phyloP scores from a whole-genome alignment of 2,888 invertebrate species.

The Ceratothoa steindachneri region DNA sequence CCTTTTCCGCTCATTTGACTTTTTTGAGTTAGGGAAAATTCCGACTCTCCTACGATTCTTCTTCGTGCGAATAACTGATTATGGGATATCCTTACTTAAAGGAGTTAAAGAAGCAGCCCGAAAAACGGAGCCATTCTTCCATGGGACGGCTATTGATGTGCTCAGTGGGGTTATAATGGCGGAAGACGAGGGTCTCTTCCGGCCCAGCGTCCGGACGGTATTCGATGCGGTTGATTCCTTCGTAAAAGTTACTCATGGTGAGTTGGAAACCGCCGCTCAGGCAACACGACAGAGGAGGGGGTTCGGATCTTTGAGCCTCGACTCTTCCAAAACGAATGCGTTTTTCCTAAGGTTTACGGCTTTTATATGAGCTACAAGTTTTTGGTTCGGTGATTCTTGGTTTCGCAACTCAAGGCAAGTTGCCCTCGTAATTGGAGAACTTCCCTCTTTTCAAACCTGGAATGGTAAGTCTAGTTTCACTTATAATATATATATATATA shows the following conservation, averaged over 20 bases:
- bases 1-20: no score
- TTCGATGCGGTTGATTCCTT: constrained; percentile 60
- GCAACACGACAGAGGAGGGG: not conserved
- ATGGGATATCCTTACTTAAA: constrained; percentile 54
- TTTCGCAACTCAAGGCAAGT: no score
- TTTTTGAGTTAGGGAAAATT: no score
- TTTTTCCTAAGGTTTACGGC: no score
- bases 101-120: constrained; percentile 60
- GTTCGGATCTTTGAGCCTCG: not conserved
- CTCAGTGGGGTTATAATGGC: constrained; percentile 61
- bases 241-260: constrained; percentile 42
- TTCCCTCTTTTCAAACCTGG: no score
- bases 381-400: no score
- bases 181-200: constrained; percentile 58
- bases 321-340: not conserved
- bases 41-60: no score
- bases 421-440: no score
- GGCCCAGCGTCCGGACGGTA: constrained; percentile 59
- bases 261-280: not conserved
- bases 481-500: no score
- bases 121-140: constrained; percentile 55
- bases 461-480: no score
- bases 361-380: no score
- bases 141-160: constrained; percentile 54
- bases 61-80: no score